Evolutionary conservation across 2,888 invertebrate genomes (phyloP).

Genomic region (Deilephila porcellus): DNA sequence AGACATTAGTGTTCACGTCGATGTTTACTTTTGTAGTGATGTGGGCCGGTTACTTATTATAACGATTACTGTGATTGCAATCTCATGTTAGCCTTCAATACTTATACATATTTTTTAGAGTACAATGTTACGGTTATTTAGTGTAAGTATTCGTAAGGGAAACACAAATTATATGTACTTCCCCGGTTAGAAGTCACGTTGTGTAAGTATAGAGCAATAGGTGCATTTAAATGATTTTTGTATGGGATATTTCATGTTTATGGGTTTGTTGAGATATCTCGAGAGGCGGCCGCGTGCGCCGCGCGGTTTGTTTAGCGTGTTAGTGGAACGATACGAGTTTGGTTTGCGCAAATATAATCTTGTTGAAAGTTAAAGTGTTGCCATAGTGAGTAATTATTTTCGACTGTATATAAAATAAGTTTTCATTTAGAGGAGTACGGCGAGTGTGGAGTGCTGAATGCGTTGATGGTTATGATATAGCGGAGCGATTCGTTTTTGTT

Average conservation of each 20-base stretch:
- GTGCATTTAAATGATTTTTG: constrained; percentile 68
- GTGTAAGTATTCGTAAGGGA: constrained; percentile 79
- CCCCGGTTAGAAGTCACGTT: constrained; percentile 78
- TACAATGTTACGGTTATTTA: constrained; percentile 85
- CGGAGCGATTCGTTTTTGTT: constrained; percentile 51
- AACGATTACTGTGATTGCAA: constrained; percentile 84
- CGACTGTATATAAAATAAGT: constrained; percentile 80
- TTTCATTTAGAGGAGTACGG: constrained; percentile 64
- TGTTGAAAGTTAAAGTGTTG: constrained; percentile 83
- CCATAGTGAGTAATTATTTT: constrained; percentile 82
- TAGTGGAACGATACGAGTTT: constrained; percentile 72
- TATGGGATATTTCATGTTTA: constrained; percentile 30
- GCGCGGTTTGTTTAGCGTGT: constrained; percentile 64
- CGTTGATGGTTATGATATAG: constrained; percentile 53
- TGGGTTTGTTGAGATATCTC: constrained; percentile 33
- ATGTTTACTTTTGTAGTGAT: constrained; percentile 79
- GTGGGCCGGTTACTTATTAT: constrained; percentile 82
- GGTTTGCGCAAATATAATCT: constrained; percentile 75
- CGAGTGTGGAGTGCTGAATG: constrained; percentile 66
- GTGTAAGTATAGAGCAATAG: constrained; percentile 80
- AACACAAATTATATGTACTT: constrained; percentile 84
- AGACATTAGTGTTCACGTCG: constrained; percentile 55
- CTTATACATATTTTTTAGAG: constrained; percentile 85
- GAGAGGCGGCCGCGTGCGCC: constrained; percentile 29
- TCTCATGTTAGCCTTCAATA: constrained; percentile 85